Conservation (phyloP, 2,113 vertebrate species). For the Phoxinus phoxinus region DNA sequence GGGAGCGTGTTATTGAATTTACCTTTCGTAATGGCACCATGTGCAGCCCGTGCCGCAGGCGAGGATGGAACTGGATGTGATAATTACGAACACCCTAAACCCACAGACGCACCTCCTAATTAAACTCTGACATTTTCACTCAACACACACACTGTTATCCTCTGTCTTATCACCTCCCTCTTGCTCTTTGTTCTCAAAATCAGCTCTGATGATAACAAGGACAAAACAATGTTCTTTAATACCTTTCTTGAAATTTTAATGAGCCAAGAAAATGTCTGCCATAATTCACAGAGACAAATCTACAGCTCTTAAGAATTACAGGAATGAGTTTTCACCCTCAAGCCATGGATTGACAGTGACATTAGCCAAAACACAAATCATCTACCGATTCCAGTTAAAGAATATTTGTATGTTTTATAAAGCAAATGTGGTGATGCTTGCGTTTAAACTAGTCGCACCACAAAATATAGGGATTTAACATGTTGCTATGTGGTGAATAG, state of each 20-base stretch:
- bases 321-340: constrained; percentile 25
- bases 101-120: constrained; percentile 71
- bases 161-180: constrained; percentile 8
- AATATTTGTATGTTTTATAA: not conserved
- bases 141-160: constrained; percentile 62
- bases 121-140: constrained; percentile 80
- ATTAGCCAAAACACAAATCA: constrained; percentile 32
- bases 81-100: constrained; percentile 68
- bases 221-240: constrained; percentile 22
- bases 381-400: not conserved
- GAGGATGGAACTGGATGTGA: constrained; percentile 66
- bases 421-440: not conserved
- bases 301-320: constrained; percentile 1
- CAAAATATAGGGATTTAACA: not conserved
- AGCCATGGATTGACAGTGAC: constrained; percentile 31
- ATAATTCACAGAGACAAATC: constrained; percentile 47
- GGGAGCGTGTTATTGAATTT: constrained; percentile 76
- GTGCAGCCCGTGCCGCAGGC: constrained; percentile 66
- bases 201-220: not conserved
- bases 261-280: constrained; percentile 46
- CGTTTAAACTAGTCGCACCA: not conserved
- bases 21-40: constrained; percentile 75
- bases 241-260: constrained; percentile 22
- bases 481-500: too few species aligned
- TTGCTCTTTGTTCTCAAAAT: constrained; percentile 20